These are phyloP conservation scores for Corvus moneduloides DNA, from an alignment of 2,113 vertebrate genomes.

Conservation along the genomic window DNA sequence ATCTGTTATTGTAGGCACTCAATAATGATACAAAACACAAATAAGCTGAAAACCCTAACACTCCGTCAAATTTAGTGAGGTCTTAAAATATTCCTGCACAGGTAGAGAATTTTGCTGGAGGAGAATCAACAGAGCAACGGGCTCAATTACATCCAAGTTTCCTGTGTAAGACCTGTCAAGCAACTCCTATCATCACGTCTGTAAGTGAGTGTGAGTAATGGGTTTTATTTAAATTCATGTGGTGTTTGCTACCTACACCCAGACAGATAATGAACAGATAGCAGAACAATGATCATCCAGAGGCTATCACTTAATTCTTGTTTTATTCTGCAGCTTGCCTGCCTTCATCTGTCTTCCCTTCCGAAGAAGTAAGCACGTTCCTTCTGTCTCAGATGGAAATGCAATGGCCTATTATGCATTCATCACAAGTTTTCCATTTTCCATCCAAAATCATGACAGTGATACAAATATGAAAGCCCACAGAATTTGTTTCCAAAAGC, in stretches of 20 bases:
- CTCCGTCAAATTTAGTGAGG: conserved; percentile 29
- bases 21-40: conserved; percentile 9
- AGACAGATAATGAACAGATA: conserved; percentile 53
- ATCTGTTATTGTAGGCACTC: conserved; percentile 20
- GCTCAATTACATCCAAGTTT: conserved; percentile 24
- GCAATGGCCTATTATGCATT: conserved; percentile 16
- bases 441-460: conserved; percentile 34
- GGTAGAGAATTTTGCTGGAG: conserved; percentile 46
- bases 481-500: not conserved
- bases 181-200: not conserved
- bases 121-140: conserved; percentile 41
- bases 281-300: conserved; percentile 47
- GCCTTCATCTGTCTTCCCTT: conserved; percentile 54
- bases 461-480: conserved; percentile 19
- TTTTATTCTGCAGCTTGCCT: conserved; percentile 39
- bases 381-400: conserved; percentile 32
- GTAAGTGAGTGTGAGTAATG: conserved; percentile 30
- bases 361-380: not conserved
- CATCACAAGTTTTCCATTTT: conserved; percentile 23
- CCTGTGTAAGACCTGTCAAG: conserved; percentile 32
- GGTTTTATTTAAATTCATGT: conserved; percentile 61
- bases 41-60: not conserved
- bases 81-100: conserved; percentile 55
- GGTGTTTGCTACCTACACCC: conserved; percentile 29
- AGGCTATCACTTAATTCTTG: conserved; percentile 32